These are phyloP conservation scores for Helobdella robusta DNA, from an alignment of 2,888 invertebrate species.

Conservation along the genomic window DNA sequence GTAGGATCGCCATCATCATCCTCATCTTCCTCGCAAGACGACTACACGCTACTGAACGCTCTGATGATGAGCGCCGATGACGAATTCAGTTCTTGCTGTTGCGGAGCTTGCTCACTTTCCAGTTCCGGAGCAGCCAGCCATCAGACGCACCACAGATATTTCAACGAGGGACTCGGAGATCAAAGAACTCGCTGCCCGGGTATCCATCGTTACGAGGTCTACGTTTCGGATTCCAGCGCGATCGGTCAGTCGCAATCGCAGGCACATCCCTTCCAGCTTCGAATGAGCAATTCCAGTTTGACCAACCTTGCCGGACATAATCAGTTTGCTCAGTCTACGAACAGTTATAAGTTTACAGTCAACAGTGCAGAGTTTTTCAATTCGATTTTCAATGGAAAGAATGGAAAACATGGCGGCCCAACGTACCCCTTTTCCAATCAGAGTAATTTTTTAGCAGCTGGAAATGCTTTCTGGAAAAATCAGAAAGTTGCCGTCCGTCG, in stretches of 20 bases:
- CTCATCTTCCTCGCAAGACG: constrained; percentile 16
- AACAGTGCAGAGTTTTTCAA: neutral
- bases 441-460: constrained; percentile 2
- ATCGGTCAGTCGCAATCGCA: neutral
- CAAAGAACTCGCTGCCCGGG: constrained; percentile 6
- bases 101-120: neutral
- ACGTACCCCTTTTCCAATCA: neutral
- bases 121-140: neutral
- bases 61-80: constrained; percentile 22
- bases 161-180: constrained; percentile 21
- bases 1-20: constrained; percentile 6
- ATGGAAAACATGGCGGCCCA: neutral
- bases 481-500: constrained; percentile 10
- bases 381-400: too few species aligned
- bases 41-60: constrained; percentile 3
- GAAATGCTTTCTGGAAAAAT: constrained; percentile 19
- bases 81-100: too few species aligned
- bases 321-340: neutral
- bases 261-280: neutral
- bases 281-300: neutral
- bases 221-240: constrained; percentile 17
- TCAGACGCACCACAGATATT: constrained; percentile 5
- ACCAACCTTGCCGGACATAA: neutral
- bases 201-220: constrained; percentile 21
- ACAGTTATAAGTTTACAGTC: neutral